Base-by-base conservation (phyloP, 2,797 vertebrate species). In the Acestrorhynchus altus region DNA sequence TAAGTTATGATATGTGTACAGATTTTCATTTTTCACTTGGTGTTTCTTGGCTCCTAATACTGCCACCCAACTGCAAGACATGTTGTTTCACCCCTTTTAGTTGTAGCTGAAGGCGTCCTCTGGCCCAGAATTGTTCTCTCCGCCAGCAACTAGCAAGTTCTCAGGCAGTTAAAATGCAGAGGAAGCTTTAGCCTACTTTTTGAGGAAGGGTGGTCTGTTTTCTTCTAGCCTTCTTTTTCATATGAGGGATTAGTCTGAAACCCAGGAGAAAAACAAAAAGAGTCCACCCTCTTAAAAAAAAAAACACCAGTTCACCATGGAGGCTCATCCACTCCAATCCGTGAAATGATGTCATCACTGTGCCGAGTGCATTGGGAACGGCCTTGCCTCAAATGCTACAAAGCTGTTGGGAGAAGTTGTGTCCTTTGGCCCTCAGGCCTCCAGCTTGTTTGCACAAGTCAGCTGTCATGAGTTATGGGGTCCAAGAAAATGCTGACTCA, bases 391-490 rank as follows among this genome's bases (percentile, higher is more conserved):
- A 31, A n/a, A 51, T 63, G 56, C 71, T 20, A 39, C 47, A 42
- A 4, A 49, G 31, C 35, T 67, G 60, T 54, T 61, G 61, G 74
- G 74, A 72, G 49, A 77, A 54, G 26, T 13, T 69, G 63, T 68
- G 66, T 74, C 42, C 54, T 72, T 76, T 81, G 64, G n/a, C 81
- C 81, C 64, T 76, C 46, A 81, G 81, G 78, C 79, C 75, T 72
- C 18, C 35, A 64, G 67, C 69, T 57, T 83, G 84, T 83, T 82
- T 85, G 68, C 74, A 73, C 75, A 79, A 78, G 78, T 82, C 76
- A 74, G 75, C 60, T 72, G 40, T 73, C 71, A 51, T 76, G 59
- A 78, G 72, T 77, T 79, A 78, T 11, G 63, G 20, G 31, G 13
- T 64, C 47, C 31, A 31, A 49, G 60, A 70, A 72, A 35, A 8